Evolutionary conservation across 2,797 vertebrate genomes (phyloP).

Genomic region (Sebastes dallii): DNA sequence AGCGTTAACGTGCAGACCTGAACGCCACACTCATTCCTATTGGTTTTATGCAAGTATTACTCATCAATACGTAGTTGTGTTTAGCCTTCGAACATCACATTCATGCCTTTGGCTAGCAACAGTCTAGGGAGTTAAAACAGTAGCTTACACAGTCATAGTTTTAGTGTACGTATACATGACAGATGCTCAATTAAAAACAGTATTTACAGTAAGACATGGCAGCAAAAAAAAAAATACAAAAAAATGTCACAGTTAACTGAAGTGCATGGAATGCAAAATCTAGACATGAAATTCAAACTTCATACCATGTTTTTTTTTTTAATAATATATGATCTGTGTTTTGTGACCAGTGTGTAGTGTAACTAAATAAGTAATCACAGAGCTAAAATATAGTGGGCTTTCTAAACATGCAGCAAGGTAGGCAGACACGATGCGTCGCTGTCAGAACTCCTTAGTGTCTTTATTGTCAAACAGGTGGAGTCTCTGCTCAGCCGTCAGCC

Average conservation of each 20-base stretch:
- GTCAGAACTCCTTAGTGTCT: slow-evolving; percentile 88
- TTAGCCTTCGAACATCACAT: slow-evolving; percentile 65
- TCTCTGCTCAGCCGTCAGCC: slow-evolving; percentile 86
- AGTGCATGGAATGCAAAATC: slow-evolving; percentile 86
- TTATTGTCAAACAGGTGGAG: slow-evolving; percentile 88
- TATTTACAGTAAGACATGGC: slow-evolving; percentile 87
- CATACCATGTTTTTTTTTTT: slow-evolving; percentile 75
- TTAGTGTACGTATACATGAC: slow-evolving; percentile 77
- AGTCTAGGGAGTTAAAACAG: slow-evolving; percentile 84
- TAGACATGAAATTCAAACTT: slow-evolving; percentile 85
- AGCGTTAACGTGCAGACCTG: slow-evolving; percentile 50
- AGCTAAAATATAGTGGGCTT: slow-evolving; percentile 81
- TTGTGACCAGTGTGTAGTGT: slow-evolving; percentile 84
- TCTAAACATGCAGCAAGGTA: slow-evolving; percentile 80
- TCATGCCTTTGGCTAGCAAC: slow-evolving; percentile 79
- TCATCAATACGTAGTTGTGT: slow-evolving; percentile 46
- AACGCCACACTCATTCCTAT: slow-evolving; percentile 60
- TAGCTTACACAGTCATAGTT: slow-evolving; percentile 87
- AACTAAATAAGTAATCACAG: slow-evolving; percentile 79
- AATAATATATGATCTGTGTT: slow-evolving; percentile 77
- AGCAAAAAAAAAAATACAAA: slow-evolving; percentile 61
- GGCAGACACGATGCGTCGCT: slow-evolving; percentile 29
- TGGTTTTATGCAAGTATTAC: slow-evolving; percentile 59
- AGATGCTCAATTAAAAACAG: slow-evolving; percentile 83
- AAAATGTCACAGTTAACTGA: slow-evolving; percentile 86